Conservation (phyloP, 2,113 vertebrate genomes). For the Calcarius ornatus region DNA sequence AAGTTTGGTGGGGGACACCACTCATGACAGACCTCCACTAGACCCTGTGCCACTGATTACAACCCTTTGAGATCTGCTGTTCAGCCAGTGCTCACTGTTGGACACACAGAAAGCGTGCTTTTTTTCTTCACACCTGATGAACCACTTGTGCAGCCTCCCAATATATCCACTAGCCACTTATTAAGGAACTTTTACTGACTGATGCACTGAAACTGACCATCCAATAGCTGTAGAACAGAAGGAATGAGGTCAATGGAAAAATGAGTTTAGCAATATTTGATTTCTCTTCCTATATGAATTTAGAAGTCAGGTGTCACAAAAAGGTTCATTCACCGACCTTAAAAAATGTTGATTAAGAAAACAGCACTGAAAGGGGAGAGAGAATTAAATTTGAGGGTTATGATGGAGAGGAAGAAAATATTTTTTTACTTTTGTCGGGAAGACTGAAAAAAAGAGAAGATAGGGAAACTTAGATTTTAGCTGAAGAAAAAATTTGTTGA, state of each 20-base stretch:
- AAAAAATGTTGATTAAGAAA: neutral
- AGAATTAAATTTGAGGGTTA: neutral
- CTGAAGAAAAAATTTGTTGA: neutral
- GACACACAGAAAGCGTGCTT: neutral
- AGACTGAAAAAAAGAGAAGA: neutral
- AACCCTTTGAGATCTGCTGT: neutral
- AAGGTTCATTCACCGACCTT: neutral
- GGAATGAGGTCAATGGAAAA: neutral
- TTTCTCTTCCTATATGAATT: neutral
- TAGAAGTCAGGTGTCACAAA: neutral
- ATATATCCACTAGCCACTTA: neutral
- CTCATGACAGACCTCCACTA: neutral
- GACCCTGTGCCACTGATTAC: neutral
- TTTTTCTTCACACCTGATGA: neutral
- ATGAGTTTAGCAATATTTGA: neutral
- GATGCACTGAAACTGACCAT: neutral
- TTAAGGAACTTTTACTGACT: neutral
- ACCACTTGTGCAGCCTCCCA: neutral
- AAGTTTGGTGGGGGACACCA: neutral
- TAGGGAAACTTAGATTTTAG: neutral
- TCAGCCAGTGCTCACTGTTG: neutral
- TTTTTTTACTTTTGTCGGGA: neutral
- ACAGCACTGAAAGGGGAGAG: neutral
- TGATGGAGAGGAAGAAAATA: neutral
- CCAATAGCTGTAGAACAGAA: neutral